Evolutionary conservation across 2,113 vertebrate species (phyloP).

Genomic region (Mesitornis unicolor): DNA sequence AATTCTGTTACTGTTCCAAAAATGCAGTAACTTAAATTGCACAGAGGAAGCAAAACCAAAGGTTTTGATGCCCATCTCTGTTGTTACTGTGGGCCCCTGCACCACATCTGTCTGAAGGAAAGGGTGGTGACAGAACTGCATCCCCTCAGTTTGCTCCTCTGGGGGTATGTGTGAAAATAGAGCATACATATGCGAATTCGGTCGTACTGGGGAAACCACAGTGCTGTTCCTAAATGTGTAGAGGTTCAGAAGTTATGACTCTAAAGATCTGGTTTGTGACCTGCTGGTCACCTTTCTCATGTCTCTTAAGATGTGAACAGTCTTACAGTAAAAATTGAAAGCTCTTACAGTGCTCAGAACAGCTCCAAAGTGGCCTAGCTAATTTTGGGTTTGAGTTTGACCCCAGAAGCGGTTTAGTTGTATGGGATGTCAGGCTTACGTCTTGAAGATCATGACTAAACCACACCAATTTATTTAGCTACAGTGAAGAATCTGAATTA

Average conservation of each 20-base stretch:
- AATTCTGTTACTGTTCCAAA: neutral
- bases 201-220: neutral
- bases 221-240: neutral
- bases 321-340: neutral
- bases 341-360: neutral
- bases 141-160: neutral
- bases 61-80: neutral
- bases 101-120: neutral
- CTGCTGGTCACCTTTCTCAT: neutral
- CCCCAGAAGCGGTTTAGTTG: neutral
- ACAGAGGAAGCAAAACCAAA: neutral
- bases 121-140: neutral
- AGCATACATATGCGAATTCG: accelerated
- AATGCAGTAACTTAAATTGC: neutral
- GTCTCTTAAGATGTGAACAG: neutral
- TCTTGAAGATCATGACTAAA: neutral
- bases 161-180: neutral
- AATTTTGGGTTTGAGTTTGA: neutral
- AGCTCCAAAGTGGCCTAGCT: neutral
- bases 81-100: neutral
- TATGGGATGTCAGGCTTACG: neutral
- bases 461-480: constrained; percentile 17
- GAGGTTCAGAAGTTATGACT: neutral
- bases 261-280: neutral
- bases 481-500: constrained; percentile 7